Evolutionary conservation across 2,113 vertebrate genomes (phyloP), one percentile per base, ranked within the genome.

Genomic region (Phocoena sinus): DNA sequence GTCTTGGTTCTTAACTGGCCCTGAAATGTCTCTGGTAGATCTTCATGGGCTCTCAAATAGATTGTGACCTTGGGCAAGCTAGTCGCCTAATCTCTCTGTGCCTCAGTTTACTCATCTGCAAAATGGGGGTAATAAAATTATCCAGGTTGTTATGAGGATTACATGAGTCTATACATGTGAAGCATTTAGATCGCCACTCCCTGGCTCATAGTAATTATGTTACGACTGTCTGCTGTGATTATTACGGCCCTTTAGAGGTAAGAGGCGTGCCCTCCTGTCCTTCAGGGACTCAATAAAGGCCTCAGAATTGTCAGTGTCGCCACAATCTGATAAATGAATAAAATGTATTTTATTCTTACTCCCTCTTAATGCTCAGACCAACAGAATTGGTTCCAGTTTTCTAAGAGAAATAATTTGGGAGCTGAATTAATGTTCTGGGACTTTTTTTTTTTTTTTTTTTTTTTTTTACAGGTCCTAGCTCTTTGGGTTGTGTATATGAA

Each of bases 311-410:
- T 36, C 92, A 91, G 0, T 33, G 26, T 63, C 36, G 3, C 38
- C 53, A 9, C 6, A 25, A 2, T 85, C 47, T 86, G 58, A 58
- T 14, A 23, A 85, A 80, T 8, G 38, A 89, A 53, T 82, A 81
- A 70, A 81, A 65, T 58, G 56, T 76, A 14, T 85, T 97, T 82
- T 94, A 60, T 68, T 94, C 82, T 90, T 60, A 70, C n/a, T 88
- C 26, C 36, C 56, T 89, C n/a, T 85, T 77, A 81, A 91, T 76
- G 41, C 53, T 56, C 76, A 93, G 53, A 60, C n/a, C 56, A 62
- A 63, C 36, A 97, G n/a, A 60, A 23, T 91, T 53, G 60, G 53
- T 77, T 93, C 33, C 13, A 38, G 1, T 67, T 89, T 94, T 94
- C 74, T 50, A 44, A 90, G 58, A 88, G 50, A 96, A 67, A 89